These are phyloP conservation scores for Mobula hypostoma DNA, from an alignment of 2,113 vertebrate genomes.

Conservation along the genomic window DNA sequence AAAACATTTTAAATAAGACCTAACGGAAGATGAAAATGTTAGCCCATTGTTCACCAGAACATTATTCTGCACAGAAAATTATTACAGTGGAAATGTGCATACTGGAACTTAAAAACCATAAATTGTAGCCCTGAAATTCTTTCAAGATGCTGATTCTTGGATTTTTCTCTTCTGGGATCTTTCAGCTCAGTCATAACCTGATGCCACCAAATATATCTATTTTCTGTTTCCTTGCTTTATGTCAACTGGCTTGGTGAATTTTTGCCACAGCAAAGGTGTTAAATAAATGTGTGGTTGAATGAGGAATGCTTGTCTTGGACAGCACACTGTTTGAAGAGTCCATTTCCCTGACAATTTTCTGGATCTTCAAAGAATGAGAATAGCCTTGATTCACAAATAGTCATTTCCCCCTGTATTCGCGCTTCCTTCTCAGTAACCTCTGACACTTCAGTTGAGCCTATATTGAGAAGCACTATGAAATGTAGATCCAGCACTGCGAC, in stretches of 20 bases:
- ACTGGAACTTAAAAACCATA: background rate
- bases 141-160: background rate
- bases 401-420: background rate
- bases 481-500: background rate
- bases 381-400: background rate
- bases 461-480: background rate
- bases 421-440: background rate
- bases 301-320: background rate
- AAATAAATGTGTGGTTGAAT: background rate
- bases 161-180: background rate
- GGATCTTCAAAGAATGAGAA: background rate
- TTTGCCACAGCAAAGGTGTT: no score
- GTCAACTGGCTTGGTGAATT: no score
- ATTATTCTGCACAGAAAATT: background rate
- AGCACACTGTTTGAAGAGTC: background rate
- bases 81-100: background rate
- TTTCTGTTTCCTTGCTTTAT: no score
- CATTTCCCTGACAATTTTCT: background rate
- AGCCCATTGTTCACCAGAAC: background rate
- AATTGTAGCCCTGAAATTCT: background rate
- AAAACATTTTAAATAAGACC: background rate
- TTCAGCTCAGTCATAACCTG: background rate
- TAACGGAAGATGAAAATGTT: background rate
- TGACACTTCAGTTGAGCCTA: background rate
- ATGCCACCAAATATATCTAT: no score